Base-by-base conservation (phyloP, 2,797 vertebrate genomes). In the Tangara arthus region DNA sequence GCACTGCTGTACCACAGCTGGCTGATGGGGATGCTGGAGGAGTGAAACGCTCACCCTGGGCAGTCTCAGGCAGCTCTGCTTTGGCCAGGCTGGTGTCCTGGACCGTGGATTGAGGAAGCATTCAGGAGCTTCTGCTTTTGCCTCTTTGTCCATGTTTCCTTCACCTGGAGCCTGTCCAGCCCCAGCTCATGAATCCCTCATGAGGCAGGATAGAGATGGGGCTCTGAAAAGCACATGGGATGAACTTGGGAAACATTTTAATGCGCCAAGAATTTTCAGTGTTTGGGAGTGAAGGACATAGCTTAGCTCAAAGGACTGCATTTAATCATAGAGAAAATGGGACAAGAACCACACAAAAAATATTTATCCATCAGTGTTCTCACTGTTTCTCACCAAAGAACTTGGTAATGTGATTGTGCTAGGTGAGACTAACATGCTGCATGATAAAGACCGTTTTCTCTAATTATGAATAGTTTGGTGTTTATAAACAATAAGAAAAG, bases 81-180 rank as follows among this genome's bases (percentile, higher is more conserved):
- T 52, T 2, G 1, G 47, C 47, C 39, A 61, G 39, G 24, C 24
- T 77, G 13, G 9, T 30, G 28, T 34, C 24, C 28, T 85, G 34
- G 28, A 24, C 34, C 30, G 39, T 0, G 0, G n/a, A 39, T 1
- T 60, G n/a, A n/a, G 24, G 15, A 44, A 52, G 19, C 53, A 52
- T 44, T 24, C n/a, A 68, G 61, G n/a, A 77, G 47, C 20, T 60
- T 46, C 47, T 68, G 63, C 46, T 60, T 60, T 77, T 46, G 39
- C 11, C 16, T 76, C 28, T 13, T 46, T 37, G 24, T 44, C 12
- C 46, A 60, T 17, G 11, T 24, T 76, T 52, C 7, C 23, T 52
- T 39, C 3, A 2, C 28, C 37, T 66, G 61, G n/a, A 50, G n/a
- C 39, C 63, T 60, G n/a, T 37, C n/a, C 28, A 59, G 19, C 7